Evolutionary conservation across 2,113 vertebrate genomes (phyloP), one percentile per base, ranked within the genome.

Genomic region (Catharus minimus): DNA sequence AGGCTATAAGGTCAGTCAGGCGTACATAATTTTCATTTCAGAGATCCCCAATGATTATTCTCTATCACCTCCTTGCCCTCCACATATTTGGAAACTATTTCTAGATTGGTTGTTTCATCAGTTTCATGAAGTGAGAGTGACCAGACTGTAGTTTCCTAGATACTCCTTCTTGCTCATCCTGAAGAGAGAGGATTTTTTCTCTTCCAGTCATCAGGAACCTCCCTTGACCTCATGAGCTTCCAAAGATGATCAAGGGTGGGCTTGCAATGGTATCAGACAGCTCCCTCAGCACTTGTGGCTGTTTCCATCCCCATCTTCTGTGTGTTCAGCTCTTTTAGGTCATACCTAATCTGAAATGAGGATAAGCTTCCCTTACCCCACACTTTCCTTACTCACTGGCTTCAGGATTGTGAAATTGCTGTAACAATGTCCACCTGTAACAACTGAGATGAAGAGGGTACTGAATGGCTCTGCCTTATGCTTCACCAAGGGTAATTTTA

Each of bases 261-360:
- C 3, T 44, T 73, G 16, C 9, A 58, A 21, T 46, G n/a, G 3
- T 30, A n/a, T 52, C 38, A 33, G 10, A 18, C 38, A 73, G 4
- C 5, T 66, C 10, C 15, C 32, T 43, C 44, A n/a, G 38, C 44
- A 44, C 27, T 24, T 80, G 13, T 44, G 18, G 3, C 1, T 32
- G 19, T 32, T 5, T 4, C 17, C 30, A 49, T 56, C 21, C 14
- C 8, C 1, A 1, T 57, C 5, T 5, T 50, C 36, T 38, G 4
- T 38, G 32, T 11, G 13, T 52, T 65, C 21, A 9, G 10, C 8
- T 50, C 18, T 36, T 36, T 65, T 27, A 44, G 20, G 10, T 28
- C 27, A 57, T 16, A 14, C 7, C 3, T 23, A 15, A 50, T 50
- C 10, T 43, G 6, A 10, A 11, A 1, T 13, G 50, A 43, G 30